Base-by-base conservation (phyloP, 64 coral and sea anemone species). In the Stylophora pistillata region DNA sequence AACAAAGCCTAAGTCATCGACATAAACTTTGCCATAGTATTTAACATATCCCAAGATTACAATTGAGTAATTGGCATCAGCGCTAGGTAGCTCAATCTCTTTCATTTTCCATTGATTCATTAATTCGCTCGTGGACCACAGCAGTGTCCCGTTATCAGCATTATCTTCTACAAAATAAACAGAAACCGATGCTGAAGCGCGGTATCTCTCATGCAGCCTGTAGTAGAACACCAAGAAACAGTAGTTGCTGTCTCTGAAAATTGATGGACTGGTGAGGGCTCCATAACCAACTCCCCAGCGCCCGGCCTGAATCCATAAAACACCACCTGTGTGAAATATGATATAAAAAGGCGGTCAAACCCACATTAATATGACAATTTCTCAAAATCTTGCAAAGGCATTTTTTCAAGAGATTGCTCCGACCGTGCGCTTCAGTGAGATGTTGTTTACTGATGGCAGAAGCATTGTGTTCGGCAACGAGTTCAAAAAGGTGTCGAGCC, bases 201-300 rank as follows among this genome's bases (percentile, higher is more conserved):
- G 18, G 1, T 18, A 4, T 1, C 9, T 13, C 21, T 21, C 27
- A 30, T 12, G 1, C 16, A 64, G 30, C 17, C 9, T 65, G 56
- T 64, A 82, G n/a, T 82, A 82, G 56, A 82, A 82, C 17, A 10
- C 20, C 23, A 82, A 64, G 58, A n/a, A 82, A 30, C 79, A 82
- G 29, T 82, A 82, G 21, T 65, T 47, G 59, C 34, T 21, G 11
- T 82, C 79, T 30, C 32, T 5, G 57, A 5, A 82, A 63, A 82
- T 60, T 12, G 29, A 59, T 41, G 58, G 79, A 21, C 79, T 82
- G 0, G 58, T 62, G 14, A 82, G n/a, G 4, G 79, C 79, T 23
- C 58, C 79, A 82, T 82, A 64, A 41, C 58, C 58, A n/a, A n/a
- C n/a, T n/a, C n/a, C n/a, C n/a, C n/a, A n/a, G n/a, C n/a, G n/a